Base-by-base conservation (phyloP, 1,140 invertebrate species). In the Papilio aristodemus region DNA sequence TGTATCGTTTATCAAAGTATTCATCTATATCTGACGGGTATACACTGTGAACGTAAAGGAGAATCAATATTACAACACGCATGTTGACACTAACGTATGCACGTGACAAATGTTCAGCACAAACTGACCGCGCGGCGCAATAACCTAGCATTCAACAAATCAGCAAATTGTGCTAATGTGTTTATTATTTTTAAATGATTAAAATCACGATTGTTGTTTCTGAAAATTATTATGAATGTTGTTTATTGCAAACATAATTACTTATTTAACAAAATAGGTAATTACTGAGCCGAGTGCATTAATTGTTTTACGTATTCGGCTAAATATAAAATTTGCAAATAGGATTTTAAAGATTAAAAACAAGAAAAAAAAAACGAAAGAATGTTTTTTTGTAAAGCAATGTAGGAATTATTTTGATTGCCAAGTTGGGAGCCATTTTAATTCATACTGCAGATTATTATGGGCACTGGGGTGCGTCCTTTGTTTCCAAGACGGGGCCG, bases 1-100 rank as follows among this genome's bases (percentile, higher is more conserved):
- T 79, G 5, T 76, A 77, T 60, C 91, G 77, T 57, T 83, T 73
- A 38, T 63, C 70, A 69, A 76, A 73, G 69, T 91, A 84, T 32
- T 81, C 73, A 25, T 74, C 66, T 32, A 70, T 67, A 46, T 68
- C 63, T 17, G 75, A 74, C 50, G 77, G 68, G 73, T 79, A 79
- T 17, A 69, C 69, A 19, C 60, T 63, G 57, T 70, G 71, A 57
- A 78, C 17, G 7, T 77, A 67, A 27, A 76, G 68, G 32, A 77
- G 32, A 13, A 77, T 3, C 27, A 32, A 43, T 70, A 73, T 36
- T 32, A 43, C 46, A 22, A 19, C 68, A 37, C 73, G 71, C 80
- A 82, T 82, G 68, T 72, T 66, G 39, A 46, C n/a, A n/a, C 17
- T 41, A 22, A 37, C 70, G 70, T 67, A 46, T 50, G 63, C 13